Evolutionary conservation across 2,888 invertebrate species (phyloP).

Genomic region (Drosophila kambysellisi): DNA sequence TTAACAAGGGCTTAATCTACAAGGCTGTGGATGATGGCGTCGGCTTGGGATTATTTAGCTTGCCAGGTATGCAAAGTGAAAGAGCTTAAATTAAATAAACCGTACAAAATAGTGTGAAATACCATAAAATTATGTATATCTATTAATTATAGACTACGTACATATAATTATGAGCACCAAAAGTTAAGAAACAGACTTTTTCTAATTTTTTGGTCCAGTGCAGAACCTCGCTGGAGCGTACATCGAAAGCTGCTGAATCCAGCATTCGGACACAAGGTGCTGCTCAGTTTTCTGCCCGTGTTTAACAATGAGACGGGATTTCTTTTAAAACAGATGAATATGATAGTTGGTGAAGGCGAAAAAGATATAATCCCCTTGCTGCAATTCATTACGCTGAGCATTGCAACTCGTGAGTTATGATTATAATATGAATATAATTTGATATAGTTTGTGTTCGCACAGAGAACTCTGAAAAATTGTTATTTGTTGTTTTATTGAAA

Average conservation of each 20-base stretch:
- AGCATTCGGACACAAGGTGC: slow-evolving; percentile 80
- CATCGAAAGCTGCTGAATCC: slow-evolving; percentile 83
- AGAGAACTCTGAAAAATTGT: background rate
- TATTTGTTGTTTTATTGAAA: slow-evolving; percentile 1
- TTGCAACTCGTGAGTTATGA: slow-evolving; percentile 78
- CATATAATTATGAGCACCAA: background rate
- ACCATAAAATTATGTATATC: background rate
- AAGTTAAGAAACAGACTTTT: background rate
- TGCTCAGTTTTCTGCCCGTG: slow-evolving; percentile 80
- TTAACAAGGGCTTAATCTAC: slow-evolving; percentile 81
- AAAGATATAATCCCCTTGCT: slow-evolving; percentile 70
- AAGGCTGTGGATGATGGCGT: slow-evolving; percentile 79
- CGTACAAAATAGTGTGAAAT: background rate
- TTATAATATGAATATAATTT: no score
- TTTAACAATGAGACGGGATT: slow-evolving; percentile 76
- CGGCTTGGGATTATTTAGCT: slow-evolving; percentile 79
- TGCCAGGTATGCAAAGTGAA: slow-evolving; percentile 58
- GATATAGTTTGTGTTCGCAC: no score
- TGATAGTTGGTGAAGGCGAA: slow-evolving; percentile 55
- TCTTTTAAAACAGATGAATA: slow-evolving; percentile 60
- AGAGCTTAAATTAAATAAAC: background rate
- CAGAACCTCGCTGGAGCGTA: slow-evolving; percentile 80
- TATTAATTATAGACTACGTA: background rate
- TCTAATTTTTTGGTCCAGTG: background rate
- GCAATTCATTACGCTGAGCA: slow-evolving; percentile 76